These are phyloP conservation scores for Lasiurus borealis DNA, from an alignment of 2,113 vertebrate species.

Conservation along the genomic window DNA sequence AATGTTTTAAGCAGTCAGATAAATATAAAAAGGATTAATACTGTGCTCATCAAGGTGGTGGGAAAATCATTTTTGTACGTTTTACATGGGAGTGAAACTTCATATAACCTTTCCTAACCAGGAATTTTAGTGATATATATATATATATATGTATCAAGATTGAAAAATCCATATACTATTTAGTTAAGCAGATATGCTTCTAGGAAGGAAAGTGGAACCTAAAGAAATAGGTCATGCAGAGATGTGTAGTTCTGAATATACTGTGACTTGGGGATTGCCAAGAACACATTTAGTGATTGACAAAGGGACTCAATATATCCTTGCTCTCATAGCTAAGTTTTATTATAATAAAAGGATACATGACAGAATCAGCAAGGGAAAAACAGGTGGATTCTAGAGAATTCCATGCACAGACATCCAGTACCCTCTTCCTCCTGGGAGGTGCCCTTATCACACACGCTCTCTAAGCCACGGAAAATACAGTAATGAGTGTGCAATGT, in stretches of 20 bases:
- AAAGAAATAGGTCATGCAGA: neutral
- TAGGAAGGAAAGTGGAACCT: neutral
- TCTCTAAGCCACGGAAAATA: neutral
- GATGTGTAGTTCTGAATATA: neutral
- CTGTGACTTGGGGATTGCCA: neutral
- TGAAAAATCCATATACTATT: neutral
- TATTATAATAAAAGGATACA: neutral
- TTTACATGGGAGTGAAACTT: neutral
- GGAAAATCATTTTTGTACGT: neutral
- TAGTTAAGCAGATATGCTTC: neutral
- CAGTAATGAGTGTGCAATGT: neutral
- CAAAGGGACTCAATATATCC: neutral
- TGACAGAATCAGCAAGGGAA: neutral
- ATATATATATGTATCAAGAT: neutral
- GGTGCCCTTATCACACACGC: neutral
- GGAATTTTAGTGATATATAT: neutral
- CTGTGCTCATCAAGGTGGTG: neutral
- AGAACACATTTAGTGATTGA: neutral
- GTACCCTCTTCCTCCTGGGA: neutral
- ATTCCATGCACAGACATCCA: neutral
- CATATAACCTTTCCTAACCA: neutral
- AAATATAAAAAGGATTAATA: slow-evolving; percentile 20
- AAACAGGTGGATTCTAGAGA: neutral
- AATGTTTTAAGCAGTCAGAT: neutral
- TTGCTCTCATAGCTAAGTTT: neutral